phyloP scores from a whole-genome alignment of 2,797 vertebrate genomes.

The Anomalospiza imberbis region DNA sequence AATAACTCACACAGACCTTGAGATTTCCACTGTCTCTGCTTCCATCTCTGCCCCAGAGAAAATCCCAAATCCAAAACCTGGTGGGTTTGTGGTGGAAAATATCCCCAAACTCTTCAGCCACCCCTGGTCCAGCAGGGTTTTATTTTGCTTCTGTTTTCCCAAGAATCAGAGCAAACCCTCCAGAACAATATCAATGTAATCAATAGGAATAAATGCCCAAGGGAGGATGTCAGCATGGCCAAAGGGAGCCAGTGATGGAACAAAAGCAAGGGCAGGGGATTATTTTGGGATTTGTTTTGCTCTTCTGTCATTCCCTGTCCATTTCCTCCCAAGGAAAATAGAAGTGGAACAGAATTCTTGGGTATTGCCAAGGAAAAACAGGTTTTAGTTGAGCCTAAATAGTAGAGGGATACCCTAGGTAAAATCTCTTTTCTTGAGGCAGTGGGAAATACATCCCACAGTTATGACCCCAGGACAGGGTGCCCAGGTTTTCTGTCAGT shows the following conservation, averaged over 20 bases:
- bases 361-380: background rate
- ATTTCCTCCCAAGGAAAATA: background rate
- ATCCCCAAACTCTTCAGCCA: background rate
- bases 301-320: background rate
- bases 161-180: background rate
- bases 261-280: background rate
- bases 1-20: background rate
- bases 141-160: background rate
- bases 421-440: background rate
- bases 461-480: background rate
- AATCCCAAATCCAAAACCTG: background rate
- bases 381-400: background rate
- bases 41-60: background rate
- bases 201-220: background rate
- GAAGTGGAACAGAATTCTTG: background rate
- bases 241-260: background rate
- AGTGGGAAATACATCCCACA: background rate
- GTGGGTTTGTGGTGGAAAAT: background rate
- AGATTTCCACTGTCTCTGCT: background rate
- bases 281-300: background rate
- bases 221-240: background rate
- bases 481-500: background rate
- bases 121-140: background rate
- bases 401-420: background rate
- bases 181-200: background rate